Percentiles rank a stretch among this genome's conserved stretches.
Conservation (phyloP, 1,140 invertebrate genomes). For the Diachasma alloeum region DNA sequence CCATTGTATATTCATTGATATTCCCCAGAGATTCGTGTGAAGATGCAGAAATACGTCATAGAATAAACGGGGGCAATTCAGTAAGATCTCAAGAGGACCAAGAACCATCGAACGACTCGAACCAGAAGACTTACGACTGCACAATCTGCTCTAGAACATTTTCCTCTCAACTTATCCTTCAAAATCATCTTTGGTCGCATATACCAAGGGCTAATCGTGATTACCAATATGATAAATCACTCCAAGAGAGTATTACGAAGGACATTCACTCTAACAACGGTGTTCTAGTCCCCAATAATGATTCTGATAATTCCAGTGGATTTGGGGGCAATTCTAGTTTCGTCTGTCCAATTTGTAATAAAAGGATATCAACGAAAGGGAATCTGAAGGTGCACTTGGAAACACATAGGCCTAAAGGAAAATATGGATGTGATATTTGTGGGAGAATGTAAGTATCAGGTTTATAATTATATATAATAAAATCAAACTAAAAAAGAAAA, state of each 20-base stretch:
- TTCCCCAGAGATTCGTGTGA: background rate
- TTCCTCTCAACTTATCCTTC: conserved; percentile 64
- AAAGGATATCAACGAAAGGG: conserved; percentile 70
- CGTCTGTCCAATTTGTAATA: conserved; percentile 71
- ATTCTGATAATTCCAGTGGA: conserved; percentile 16
- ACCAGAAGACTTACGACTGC: conserved; percentile 63
- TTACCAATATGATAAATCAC: conserved; percentile 29
- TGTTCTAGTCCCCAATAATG: conserved; percentile 36
- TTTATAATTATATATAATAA: conserved; percentile 6
- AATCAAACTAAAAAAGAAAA: background rate
- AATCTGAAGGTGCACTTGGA: conserved; percentile 75
- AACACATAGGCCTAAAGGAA: conserved; percentile 70
- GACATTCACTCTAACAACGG: conserved; percentile 57
- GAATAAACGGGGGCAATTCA: conserved; percentile 32
- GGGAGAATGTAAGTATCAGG: conserved; percentile 72
- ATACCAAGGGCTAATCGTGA: conserved; percentile 43
- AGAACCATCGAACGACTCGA: conserved; percentile 38
- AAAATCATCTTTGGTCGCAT: conserved; percentile 70
- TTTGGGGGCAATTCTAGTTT: conserved; percentile 47
- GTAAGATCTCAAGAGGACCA: conserved; percentile 36
- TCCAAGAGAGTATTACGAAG: conserved; percentile 25
- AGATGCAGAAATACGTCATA: background rate
- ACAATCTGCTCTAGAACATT: conserved; percentile 65
- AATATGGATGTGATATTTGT: conserved; percentile 74
- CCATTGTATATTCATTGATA: background rate